Evolutionary conservation across 2,113 vertebrate species (phyloP).

Genomic region (Meles meles): DNA sequence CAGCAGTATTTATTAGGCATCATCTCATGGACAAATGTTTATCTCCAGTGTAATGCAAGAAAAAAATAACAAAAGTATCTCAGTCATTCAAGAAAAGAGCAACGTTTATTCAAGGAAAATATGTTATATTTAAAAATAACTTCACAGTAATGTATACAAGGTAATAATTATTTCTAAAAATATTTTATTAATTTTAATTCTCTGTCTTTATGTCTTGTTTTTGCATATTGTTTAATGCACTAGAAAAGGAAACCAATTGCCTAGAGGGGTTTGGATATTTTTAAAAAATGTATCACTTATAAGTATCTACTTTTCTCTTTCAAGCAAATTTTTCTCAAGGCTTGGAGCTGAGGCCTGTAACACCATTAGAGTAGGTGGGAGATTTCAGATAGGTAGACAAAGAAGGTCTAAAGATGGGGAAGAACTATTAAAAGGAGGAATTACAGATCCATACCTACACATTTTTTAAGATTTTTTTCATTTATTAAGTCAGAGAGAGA

Average conservation of each 20-base stretch:
- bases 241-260: neutral
- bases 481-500: neutral
- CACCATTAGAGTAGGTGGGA: neutral
- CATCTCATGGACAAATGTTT: neutral
- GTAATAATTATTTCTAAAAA: neutral
- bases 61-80: neutral
- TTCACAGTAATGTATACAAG: neutral
- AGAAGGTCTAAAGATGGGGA: neutral
- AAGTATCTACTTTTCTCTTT: neutral
- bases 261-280: neutral
- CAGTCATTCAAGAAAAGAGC: neutral
- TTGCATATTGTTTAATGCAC: neutral
- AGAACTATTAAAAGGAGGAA: neutral
- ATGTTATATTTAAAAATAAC: neutral
- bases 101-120: neutral
- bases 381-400: neutral
- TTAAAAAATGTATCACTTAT: neutral
- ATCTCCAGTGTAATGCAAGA: neutral
- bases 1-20: neutral
- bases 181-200: neutral
- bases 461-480: neutral
- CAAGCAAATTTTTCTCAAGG: neutral
- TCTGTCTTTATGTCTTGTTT: neutral
- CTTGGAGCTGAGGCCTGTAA: neutral
- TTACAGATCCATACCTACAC: neutral